These are phyloP conservation scores for Oreochromis grahami DNA, from an alignment of 2,797 vertebrate species.

Conservation along the genomic window DNA sequence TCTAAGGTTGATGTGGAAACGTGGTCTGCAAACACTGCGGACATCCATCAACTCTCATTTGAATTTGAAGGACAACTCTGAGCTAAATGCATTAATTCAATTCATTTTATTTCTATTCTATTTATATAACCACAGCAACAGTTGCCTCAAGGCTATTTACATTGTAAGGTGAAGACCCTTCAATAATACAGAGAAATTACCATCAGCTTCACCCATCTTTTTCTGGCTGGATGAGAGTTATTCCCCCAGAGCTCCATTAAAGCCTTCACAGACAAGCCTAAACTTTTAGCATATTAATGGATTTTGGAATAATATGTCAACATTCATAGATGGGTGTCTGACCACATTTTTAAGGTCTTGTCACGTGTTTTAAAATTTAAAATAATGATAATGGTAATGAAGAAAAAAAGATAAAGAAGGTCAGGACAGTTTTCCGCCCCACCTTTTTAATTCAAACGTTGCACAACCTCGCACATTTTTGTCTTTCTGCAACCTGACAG, in stretches of 20 bases:
- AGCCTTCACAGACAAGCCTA: background rate
- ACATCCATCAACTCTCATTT: background rate
- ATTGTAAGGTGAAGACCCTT: background rate
- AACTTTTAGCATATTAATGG: background rate
- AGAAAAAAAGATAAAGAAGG: background rate
- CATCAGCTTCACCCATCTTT: background rate
- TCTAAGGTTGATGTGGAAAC: background rate
- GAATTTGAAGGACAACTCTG: background rate
- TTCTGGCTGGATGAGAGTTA: background rate
- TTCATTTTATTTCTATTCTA: no score
- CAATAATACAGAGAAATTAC: background rate
- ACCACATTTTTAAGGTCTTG: background rate
- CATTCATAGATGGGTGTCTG: background rate
- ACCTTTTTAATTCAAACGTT: background rate
- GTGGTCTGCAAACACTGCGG: background rate
- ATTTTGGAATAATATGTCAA: background rate
- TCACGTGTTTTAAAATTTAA: background rate
- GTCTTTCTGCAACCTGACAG: conserved; percentile 9
- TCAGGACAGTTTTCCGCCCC: background rate
- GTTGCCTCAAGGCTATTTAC: background rate
- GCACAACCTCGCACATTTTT: background rate
- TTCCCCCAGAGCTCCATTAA: background rate
- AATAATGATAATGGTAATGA: background rate
- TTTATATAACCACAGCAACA: no score
- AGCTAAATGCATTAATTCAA: background rate